Percentiles rank a stretch among this genome's conserved stretches.
Conservation (phyloP, 2,797 vertebrate species). For the Phylloscopus collybita region DNA sequence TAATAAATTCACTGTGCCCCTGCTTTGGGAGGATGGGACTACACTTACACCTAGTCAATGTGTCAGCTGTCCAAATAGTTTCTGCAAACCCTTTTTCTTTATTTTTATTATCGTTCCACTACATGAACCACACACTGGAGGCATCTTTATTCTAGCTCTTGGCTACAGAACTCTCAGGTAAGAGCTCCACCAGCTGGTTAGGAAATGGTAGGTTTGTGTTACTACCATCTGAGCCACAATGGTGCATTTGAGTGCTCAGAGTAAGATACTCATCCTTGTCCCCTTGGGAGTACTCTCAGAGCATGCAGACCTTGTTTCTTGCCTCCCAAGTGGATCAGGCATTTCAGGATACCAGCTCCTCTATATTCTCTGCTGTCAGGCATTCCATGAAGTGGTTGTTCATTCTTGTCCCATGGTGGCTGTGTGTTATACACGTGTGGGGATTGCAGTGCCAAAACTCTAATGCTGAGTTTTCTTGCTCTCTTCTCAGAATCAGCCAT, state of each 20-base stretch:
- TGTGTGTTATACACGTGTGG: rapidly evolving
- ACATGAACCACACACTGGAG: neutral
- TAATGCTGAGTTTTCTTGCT: neutral
- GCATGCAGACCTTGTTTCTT: neutral
- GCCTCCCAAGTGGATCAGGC: neutral
- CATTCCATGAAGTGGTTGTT: neutral
- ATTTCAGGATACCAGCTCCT: neutral
- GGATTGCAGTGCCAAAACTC: neutral
- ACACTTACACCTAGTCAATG: neutral
- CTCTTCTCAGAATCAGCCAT: conserved; percentile 84
- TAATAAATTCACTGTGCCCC: neutral
- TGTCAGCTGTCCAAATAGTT: neutral
- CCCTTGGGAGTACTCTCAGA: neutral
- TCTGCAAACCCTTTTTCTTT: neutral
- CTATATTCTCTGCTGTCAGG: neutral
- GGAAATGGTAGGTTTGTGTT: neutral
- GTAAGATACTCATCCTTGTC: neutral
- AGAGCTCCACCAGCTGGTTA: conserved; percentile 55
- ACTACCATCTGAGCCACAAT: neutral
- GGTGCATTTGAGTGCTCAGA: neutral
- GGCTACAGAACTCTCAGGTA: neutral
- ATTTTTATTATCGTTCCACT: neutral
- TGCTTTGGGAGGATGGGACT: neutral
- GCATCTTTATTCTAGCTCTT: neutral
- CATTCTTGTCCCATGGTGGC: neutral